phyloP scores from a whole-genome alignment of 1,140 invertebrate genomes.

The Drosophila baimaii region DNA sequence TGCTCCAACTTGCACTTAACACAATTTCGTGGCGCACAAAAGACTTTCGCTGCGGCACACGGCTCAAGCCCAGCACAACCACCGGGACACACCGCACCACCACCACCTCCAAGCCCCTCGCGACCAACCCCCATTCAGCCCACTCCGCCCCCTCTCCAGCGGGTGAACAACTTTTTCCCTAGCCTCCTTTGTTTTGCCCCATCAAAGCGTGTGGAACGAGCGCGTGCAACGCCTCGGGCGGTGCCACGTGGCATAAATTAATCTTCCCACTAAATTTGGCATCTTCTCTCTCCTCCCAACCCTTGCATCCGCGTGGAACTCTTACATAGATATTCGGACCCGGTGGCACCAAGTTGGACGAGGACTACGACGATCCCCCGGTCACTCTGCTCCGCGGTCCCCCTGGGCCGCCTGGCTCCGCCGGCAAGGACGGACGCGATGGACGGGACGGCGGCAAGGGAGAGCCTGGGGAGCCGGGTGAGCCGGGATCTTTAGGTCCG shows the following conservation, averaged over 20 bases:
- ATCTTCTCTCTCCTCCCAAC: slow-evolving; percentile 31
- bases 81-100: slow-evolving; percentile 24
- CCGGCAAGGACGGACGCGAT: slow-evolving; percentile 87
- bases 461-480: slow-evolving; percentile 92
- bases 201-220: slow-evolving; percentile 71
- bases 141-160: slow-evolving; percentile 11
- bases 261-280: slow-evolving; percentile 73
- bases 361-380: slow-evolving; percentile 83
- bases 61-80: slow-evolving; percentile 19
- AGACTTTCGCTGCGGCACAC: slow-evolving; percentile 75
- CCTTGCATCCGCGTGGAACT: slow-evolving; percentile 30
- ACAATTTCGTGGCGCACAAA: slow-evolving; percentile 79
- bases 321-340: slow-evolving; percentile 81
- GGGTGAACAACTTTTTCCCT: slow-evolving; percentile 44
- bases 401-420: slow-evolving; percentile 86
- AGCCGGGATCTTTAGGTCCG: slow-evolving; percentile 93
- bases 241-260: slow-evolving; percentile 80
- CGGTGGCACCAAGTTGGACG: slow-evolving; percentile 77
- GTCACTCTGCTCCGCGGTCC: slow-evolving; percentile 85
- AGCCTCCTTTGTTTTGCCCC: slow-evolving; percentile 58
- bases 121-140: background rate
- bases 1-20: slow-evolving; percentile 79
- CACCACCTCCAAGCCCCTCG: slow-evolving; percentile 13
- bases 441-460: slow-evolving; percentile 85
- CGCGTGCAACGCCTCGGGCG: slow-evolving; percentile 70